Percentiles rank a stretch among this genome's conserved stretches.
phyloP scores from a whole-genome alignment of 2,888 invertebrate species.

The Ceratothoa steindachneri region DNA sequence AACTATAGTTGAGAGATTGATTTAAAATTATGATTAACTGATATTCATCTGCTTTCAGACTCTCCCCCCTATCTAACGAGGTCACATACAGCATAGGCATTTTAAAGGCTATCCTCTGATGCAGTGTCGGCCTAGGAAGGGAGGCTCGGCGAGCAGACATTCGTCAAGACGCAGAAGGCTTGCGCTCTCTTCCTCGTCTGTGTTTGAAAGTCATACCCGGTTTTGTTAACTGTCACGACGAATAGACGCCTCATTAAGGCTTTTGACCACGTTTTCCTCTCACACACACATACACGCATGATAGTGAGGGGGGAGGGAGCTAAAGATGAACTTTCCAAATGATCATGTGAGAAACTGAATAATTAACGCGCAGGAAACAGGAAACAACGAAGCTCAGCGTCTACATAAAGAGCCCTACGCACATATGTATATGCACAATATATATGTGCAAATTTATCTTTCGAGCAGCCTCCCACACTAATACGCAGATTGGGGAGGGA shows the following conservation, averaged over 20 bases:
- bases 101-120: background rate
- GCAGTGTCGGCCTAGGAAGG: background rate
- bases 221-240: conserved; percentile 39
- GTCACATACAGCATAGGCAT: background rate
- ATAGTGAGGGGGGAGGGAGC: too few species aligned
- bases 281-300: background rate
- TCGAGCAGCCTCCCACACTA: too few species aligned
- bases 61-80: background rate
- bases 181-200: background rate
- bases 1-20: background rate
- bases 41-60: background rate
- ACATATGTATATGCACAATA: too few species aligned
- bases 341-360: too few species aligned
- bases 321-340: too few species aligned
- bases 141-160: conserved; percentile 16
- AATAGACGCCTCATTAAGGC: conserved; percentile 21
- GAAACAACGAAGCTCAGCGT: too few species aligned
- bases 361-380: too few species aligned
- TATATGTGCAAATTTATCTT: too few species aligned
- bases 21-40: background rate
- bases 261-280: conserved; percentile 6
- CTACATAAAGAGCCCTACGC: too few species aligned
- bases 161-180: background rate
- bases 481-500: too few species aligned
- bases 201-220: background rate